Conservation (phyloP, 2,797 vertebrate genomes). For the Cheirogaleus major region DNA sequence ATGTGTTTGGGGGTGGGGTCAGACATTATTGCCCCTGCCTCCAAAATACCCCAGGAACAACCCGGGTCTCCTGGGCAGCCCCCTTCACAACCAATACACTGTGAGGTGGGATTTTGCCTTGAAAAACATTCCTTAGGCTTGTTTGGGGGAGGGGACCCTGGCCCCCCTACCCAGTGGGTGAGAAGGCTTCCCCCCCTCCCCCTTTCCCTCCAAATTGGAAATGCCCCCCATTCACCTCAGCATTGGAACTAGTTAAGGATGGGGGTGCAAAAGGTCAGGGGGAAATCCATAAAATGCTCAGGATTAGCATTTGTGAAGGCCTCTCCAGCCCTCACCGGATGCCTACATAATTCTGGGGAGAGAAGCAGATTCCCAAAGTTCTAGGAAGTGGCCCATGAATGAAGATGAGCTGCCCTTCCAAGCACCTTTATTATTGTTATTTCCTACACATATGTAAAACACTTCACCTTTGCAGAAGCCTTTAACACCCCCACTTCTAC, state of each 20-base stretch:
- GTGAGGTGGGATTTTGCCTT: background rate
- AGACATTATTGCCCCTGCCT: background rate
- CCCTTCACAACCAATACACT: background rate
- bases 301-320: slow-evolving; percentile 69
- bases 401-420: background rate
- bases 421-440: slow-evolving; percentile 54
- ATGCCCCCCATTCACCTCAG: background rate
- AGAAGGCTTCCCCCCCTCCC: background rate
- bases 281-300: slow-evolving; percentile 23
- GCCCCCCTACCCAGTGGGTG: background rate
- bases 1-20: background rate
- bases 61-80: background rate
- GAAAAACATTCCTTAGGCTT: background rate
- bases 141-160: background rate
- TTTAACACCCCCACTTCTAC: slow-evolving; percentile 11
- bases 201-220: slow-evolving; percentile 26
- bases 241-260: background rate
- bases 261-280: background rate
- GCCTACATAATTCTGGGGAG: background rate
- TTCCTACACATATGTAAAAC: slow-evolving; percentile 66
- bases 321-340: background rate
- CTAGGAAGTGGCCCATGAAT: slow-evolving; percentile 60
- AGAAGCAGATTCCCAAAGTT: background rate
- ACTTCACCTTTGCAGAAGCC: slow-evolving; percentile 43
- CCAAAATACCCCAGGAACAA: background rate